These are phyloP conservation scores for Drosophila melanosoma DNA, from an alignment of 2,888 invertebrate species.

Conservation along the genomic window DNA sequence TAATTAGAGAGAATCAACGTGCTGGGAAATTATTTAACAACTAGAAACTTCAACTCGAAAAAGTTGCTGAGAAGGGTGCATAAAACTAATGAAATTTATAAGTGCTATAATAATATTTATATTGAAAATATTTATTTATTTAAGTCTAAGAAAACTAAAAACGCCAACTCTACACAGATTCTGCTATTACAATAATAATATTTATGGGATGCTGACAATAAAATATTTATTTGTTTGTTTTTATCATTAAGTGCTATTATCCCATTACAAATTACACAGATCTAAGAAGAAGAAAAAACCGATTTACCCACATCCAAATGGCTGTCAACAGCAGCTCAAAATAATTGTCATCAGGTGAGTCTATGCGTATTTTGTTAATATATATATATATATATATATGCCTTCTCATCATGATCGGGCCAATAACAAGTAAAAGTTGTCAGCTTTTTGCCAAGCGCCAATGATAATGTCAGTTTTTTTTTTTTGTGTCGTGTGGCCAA, in stretches of 20 bases:
- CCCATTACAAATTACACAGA: neutral
- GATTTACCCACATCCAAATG: neutral
- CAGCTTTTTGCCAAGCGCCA: constrained; percentile 3
- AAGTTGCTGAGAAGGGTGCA: neutral
- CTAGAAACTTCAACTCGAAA: neutral
- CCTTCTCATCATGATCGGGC: neutral
- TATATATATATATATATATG: neutral
- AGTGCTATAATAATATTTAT: neutral
- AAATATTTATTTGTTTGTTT: neutral
- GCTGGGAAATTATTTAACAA: neutral
- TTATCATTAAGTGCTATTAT: neutral
- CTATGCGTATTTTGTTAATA: neutral
- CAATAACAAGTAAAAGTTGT: neutral
- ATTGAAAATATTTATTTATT: neutral
- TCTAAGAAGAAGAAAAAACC: neutral
- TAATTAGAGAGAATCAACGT: neutral
- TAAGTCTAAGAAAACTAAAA: rapidly evolving
- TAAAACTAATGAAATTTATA: neutral
- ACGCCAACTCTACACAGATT: neutral
- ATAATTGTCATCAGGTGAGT: neutral
- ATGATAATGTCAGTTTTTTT: constrained; percentile 17
- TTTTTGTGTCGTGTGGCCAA: neutral
- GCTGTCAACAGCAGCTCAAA: neutral
- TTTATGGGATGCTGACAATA: neutral
- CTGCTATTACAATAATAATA: neutral